Conservation (phyloP, 2,888 invertebrate genomes). For the Temnothorax ravouxi region DNA sequence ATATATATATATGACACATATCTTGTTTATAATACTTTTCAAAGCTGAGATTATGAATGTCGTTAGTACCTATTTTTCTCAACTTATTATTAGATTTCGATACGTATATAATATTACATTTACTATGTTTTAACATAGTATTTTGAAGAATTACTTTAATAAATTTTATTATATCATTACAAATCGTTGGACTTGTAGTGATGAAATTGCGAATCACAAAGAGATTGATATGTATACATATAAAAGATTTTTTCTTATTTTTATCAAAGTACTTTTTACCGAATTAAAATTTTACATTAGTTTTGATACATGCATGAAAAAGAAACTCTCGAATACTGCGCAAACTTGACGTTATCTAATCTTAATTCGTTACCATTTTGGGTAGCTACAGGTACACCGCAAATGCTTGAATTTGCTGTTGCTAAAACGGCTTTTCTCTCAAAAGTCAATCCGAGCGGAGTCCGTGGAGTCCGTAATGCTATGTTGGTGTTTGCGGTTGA, state of each 20-base stretch:
- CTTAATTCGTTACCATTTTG: constrained; percentile 31
- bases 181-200: too few relatives aligned
- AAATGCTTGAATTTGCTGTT: constrained; percentile 41
- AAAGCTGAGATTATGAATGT: not conserved
- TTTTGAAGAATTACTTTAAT: too few relatives aligned
- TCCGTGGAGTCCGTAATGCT: constrained; percentile 53
- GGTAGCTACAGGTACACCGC: constrained; percentile 6
- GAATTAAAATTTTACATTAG: not conserved
- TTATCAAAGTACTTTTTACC: too few relatives aligned
- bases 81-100: too few relatives aligned
- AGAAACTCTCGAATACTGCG: not conserved
- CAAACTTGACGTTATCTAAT: constrained; percentile 11
- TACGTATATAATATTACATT: too few relatives aligned
- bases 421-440: constrained; percentile 22
- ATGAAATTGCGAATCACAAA: too few relatives aligned
- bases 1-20: too few relatives aligned
- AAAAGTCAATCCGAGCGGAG: constrained; percentile 48
- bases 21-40: not conserved
- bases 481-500: constrained; percentile 51
- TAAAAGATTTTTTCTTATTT: not conserved
- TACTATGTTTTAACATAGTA: too few relatives aligned
- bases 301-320: not conserved
- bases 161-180: too few relatives aligned
- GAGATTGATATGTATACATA: not conserved
- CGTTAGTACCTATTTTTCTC: too few relatives aligned